phyloP scores from a whole-genome alignment of 2,888 invertebrate species.

The Leistus spinibarbis region DNA sequence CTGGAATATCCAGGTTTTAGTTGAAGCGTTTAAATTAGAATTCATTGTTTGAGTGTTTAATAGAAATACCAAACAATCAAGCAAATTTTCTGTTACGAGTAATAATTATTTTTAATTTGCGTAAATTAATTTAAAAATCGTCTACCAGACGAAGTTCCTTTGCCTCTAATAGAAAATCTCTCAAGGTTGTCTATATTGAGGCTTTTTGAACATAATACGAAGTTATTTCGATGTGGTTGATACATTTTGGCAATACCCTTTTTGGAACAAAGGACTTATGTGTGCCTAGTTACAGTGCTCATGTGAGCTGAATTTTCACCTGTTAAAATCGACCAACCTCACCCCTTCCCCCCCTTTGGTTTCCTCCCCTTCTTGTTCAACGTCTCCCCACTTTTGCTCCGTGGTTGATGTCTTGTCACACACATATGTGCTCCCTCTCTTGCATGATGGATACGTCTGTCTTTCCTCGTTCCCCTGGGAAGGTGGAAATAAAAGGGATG shows the following conservation, averaged over 20 bases:
- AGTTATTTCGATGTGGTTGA: no score
- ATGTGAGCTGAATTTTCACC: not conserved
- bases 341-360: not conserved
- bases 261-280: not conserved
- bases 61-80: constrained; percentile 31
- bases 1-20: not conserved
- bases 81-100: not conserved
- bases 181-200: no score
- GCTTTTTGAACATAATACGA: no score
- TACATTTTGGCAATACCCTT: not conserved
- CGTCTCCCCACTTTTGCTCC: not conserved
- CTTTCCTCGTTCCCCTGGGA: not conserved
- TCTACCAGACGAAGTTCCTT: no score
- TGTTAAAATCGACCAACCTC: not conserved
- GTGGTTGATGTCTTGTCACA: not conserved
- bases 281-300: not conserved
- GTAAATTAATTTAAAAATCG: not conserved
- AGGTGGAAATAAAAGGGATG: not conserved
- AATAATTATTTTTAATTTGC: no score
- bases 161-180: no score
- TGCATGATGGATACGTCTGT: not conserved
- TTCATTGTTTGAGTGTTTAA: constrained; percentile 22
- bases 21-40: constrained; percentile 17
- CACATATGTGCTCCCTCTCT: not conserved
- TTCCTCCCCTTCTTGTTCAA: not conserved